Conservation (phyloP, 64 coral and sea anemone species). For the Orbicella faveolata region DNA sequence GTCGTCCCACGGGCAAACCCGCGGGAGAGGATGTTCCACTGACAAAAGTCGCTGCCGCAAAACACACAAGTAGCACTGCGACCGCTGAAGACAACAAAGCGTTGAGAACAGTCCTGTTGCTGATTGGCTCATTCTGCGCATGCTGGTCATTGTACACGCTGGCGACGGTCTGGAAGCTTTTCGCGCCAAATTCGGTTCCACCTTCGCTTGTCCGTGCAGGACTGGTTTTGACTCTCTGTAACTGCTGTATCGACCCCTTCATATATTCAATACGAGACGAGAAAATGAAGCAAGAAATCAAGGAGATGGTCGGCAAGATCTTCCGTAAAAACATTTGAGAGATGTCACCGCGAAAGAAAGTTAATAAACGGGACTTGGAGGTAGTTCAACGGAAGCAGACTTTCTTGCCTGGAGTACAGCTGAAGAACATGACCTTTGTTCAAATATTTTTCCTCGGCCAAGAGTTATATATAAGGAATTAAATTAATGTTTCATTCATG, state of each 20-base stretch:
- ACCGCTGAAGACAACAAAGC: slow-evolving; percentile 5
- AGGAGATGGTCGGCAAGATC: not conserved
- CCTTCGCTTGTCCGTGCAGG: slow-evolving; percentile 15
- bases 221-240: slow-evolving; percentile 20
- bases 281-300: slow-evolving; percentile 11
- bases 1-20: not conserved
- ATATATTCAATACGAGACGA: slow-evolving; percentile 34
- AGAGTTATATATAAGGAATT: no score
- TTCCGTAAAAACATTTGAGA: not conserved
- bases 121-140: slow-evolving; percentile 21
- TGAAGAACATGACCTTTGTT: no score
- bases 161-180: slow-evolving; percentile 13
- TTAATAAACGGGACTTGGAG: no score
- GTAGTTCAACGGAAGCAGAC: no score
- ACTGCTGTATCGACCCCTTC: slow-evolving; percentile 23
- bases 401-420: no score
- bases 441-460: no score
- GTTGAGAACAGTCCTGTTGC: slow-evolving; percentile 13
- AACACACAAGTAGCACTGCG: not conserved
- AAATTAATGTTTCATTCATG: no score
- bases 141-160: slow-evolving; percentile 12
- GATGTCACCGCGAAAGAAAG: no score
- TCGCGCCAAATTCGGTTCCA: slow-evolving; percentile 22
- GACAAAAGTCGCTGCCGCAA: not conserved
- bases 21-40: not conserved